Evolutionary conservation across 64 coral and sea anemone species (phyloP), one percentile per base, ranked within the genome.

Genomic region (Actinia equina): DNA sequence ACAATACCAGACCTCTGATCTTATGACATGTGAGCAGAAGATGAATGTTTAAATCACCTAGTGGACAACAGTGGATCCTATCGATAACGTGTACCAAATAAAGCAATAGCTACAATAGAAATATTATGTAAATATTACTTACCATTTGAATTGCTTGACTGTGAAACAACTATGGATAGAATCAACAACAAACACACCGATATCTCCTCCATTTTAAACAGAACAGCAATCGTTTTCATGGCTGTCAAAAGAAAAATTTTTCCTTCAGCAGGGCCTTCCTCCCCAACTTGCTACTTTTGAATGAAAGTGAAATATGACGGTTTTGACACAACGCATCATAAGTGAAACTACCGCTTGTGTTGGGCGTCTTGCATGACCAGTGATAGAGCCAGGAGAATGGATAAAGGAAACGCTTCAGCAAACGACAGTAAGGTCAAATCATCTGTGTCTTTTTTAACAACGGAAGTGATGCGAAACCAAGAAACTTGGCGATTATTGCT

Each of bases 261-360:
- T 74, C 25, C 23, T 74, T 74, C 69, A 74, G 27, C 69, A 41
- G 25, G 23, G n/a, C 69, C 26, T 74, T 74, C 69, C 69, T 74
- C 7, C 1, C 69, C 69, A 74, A 74, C n/a, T 74, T 26, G 14
- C 26, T 9, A 16, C 69, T 74, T 41, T 41, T 74, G 62, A 74
- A 74, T 74, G 69, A 74, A 74, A 74, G 26, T 30, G 69, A 74
- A 74, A 74, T 74, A 74, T 74, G 69, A 27, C 23, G 27, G 69
- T 26, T 37, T 42, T 30, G 26, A 37, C 69, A 74, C 69, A 74
- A 74, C 13, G 69, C 69, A 42, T 74, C 69, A 41, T 30, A 74
- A 74, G 69, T 25, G 69, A 74, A 74, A 74, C 69, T 65, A 19
- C 0, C 69, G 1, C 69, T 30, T 30, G 69, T 30, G 23, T 3